Conservation (phyloP, 2,888 invertebrate genomes). For the Elaeidobius kamerunicus region DNA sequence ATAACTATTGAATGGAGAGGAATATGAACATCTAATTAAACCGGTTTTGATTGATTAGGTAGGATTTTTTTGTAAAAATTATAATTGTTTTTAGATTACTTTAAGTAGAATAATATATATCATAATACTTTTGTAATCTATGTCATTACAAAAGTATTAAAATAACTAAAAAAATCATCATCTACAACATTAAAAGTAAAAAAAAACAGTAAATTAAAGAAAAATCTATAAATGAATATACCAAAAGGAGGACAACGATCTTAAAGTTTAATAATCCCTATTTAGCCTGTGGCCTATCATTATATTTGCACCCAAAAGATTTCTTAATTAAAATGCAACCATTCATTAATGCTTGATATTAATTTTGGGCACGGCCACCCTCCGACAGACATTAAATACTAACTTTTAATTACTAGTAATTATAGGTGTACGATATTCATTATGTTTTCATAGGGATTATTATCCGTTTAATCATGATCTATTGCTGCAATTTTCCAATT, state of each 20-base stretch:
- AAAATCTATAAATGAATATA: too few species aligned
- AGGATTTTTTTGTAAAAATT: too few species aligned
- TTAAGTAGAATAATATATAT: too few species aligned
- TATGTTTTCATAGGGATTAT: slow-evolving; percentile 18
- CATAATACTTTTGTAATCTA: too few species aligned
- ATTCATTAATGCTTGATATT: slow-evolving; percentile 18
- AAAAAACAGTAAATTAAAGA: too few species aligned
- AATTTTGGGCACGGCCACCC: slow-evolving; percentile 24
- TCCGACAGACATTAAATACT: slow-evolving; percentile 13
- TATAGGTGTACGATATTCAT: slow-evolving; percentile 14
- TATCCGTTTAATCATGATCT: slow-evolving; percentile 7
- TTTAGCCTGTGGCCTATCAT: slow-evolving; percentile 17
- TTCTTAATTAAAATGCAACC: slow-evolving; percentile 26
- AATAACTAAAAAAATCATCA: too few species aligned
- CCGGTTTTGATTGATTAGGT: too few species aligned
- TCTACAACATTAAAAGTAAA: too few species aligned
- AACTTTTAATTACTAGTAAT: slow-evolving; percentile 13
- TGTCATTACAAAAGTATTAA: too few species aligned
- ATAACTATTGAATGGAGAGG: too few species aligned
- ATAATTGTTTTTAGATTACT: too few species aligned
- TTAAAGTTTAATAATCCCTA: slow-evolving; percentile 1
- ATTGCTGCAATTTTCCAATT: not conserved
- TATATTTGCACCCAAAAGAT: slow-evolving; percentile 25
- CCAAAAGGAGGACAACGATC: not conserved
- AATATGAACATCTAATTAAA: too few species aligned